Evolutionary conservation across 2,797 vertebrate genomes (phyloP).

Genomic region (Menidia menidia): DNA sequence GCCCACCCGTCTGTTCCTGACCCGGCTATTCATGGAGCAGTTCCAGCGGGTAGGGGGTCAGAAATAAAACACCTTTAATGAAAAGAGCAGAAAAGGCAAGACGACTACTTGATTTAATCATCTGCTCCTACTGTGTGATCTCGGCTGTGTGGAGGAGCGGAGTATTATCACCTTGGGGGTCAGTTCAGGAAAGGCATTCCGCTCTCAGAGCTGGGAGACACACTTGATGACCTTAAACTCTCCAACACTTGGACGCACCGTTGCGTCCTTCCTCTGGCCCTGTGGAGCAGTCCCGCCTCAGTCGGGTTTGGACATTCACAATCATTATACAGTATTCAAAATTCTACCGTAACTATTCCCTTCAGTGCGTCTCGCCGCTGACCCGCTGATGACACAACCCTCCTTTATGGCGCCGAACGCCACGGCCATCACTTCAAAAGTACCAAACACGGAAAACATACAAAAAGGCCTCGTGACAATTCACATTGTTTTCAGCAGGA

Average conservation of each 20-base stretch:
- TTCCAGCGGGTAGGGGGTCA: constrained; percentile 56
- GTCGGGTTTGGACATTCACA: not conserved
- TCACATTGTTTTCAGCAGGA: constrained; percentile 35
- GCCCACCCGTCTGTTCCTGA: constrained; percentile 50
- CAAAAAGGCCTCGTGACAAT: constrained; percentile 42
- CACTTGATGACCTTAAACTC: constrained; percentile 15
- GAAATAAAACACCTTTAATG: constrained; percentile 50
- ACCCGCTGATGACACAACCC: constrained; percentile 46
- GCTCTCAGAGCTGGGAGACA: constrained; percentile 22
- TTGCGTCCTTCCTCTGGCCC: constrained; percentile 20
- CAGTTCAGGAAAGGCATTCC: constrained; percentile 27
- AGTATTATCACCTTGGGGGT: constrained; percentile 36
- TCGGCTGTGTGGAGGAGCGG: constrained; percentile 24
- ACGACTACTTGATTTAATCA: constrained; percentile 62
- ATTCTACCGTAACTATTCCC: not conserved
- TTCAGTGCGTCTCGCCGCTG: constrained; percentile 47
- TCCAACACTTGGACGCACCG: constrained; percentile 15
- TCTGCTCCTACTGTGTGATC: constrained; percentile 48
- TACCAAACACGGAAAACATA: constrained; percentile 18
- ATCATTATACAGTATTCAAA: constrained; percentile 1
- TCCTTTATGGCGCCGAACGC: constrained; percentile 14
- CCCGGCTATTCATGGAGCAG: constrained; percentile 32
- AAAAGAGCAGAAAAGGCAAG: constrained; percentile 44
- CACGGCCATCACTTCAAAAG: constrained; percentile 6
- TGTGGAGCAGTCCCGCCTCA: constrained; percentile 16